Evolutionary conservation across 1,140 invertebrate species (phyloP), one percentile per base, ranked within the genome.

Genomic region (Parapsyche elsis): DNA sequence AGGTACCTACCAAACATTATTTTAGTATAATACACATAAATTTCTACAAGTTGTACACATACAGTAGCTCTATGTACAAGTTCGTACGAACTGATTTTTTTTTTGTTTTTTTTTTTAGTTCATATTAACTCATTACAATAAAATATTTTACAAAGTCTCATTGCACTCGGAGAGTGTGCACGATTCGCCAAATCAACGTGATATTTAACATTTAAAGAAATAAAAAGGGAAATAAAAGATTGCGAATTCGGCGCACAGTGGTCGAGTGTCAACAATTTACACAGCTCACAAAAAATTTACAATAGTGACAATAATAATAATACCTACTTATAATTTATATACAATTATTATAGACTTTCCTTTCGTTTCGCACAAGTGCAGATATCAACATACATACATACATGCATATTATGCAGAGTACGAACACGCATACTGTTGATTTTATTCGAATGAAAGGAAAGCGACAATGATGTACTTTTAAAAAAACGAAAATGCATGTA

Each of bases 11-110:
- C n/a, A n/a, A 30, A 71, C 38, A 71, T 78, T 78, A 23, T 30
- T 70, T 78, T 71, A 53, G 44, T 79, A 79, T 79, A 49, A 79
- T 79, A 78, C 77, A 80, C 71, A 80, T 70, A 80, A 73, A 80
- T 80, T 64, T 67, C 79, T 80, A 80, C 71, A 80, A 71, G 67
- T 80, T 80, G 79, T 71, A 80, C 79, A 80, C 79, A 80, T 80
- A 80, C 59, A 80, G 30, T 70, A 80, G 79, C 79, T 23, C 57
- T 80, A 80, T 80, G 21, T 80, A 80, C 79, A 80, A 71, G 26
- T 57, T 79, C 30, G 16, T 23, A 71, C 38, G 38, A 73, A 73
- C 45, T 21, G 16, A 46, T 0, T 73, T 73, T 16, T 46, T 71
- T 71, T 2, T 61, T 61, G 5, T 21, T 61, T 61, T 12, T 23